A percentile compares a stretch with the other conserved stretches of the same genome.
These are phyloP conservation scores for Anguilla marmorata DNA, from an alignment of 2,797 vertebrate species.

Conservation along the genomic window DNA sequence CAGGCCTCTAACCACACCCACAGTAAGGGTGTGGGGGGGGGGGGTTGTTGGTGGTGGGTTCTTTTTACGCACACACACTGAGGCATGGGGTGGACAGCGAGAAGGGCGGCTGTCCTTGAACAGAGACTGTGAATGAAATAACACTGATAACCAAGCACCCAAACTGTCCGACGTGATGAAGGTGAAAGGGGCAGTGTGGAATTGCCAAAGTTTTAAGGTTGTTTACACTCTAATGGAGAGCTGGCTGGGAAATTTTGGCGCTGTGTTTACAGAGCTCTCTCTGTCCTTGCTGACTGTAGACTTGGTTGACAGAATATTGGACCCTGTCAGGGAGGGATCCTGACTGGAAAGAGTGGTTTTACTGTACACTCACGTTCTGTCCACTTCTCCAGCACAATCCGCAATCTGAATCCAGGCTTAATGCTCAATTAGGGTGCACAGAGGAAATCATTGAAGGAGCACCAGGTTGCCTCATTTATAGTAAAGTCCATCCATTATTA, in stretches of 20 bases:
- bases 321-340: slow-evolving; percentile 1
- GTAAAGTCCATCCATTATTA: not conserved
- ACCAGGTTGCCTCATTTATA: slow-evolving; percentile 11
- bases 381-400: not conserved
- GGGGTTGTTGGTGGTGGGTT: not conserved
- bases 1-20: not conserved
- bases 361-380: not conserved
- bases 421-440: not conserved
- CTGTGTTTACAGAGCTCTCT: slow-evolving; percentile 26
- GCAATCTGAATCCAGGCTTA: not conserved
- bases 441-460: not conserved
- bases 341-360: not conserved
- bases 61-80: not conserved
- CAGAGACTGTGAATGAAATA: not conserved
- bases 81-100: not conserved
- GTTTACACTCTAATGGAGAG: slow-evolving; percentile 2
- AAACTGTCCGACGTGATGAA: not conserved
- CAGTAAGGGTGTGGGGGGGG: not conserved
- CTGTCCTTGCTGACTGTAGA: slow-evolving; percentile 5
- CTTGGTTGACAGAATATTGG: not conserved
- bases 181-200: not conserved
- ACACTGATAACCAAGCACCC: not conserved
- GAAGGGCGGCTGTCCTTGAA: not conserved
- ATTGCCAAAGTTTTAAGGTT: not conserved
- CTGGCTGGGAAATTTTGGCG: slow-evolving; percentile 12